These are phyloP conservation scores for Meliscaeva auricollis DNA, from an alignment of 2,888 invertebrate genomes.

Conservation along the genomic window DNA sequence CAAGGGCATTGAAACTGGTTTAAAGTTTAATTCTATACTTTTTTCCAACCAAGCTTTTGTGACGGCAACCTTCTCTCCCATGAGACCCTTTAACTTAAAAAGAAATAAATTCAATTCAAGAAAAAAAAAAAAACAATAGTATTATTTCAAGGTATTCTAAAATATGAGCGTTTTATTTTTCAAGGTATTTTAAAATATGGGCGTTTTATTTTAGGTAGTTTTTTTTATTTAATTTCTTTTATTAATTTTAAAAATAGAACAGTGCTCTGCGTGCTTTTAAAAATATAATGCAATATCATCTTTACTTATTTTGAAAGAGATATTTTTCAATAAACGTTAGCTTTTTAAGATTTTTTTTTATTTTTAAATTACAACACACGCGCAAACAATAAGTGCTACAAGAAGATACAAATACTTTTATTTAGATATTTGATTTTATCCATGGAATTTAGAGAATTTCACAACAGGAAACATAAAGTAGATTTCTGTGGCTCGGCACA, in stretches of 20 bases:
- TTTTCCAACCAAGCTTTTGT: too few species aligned
- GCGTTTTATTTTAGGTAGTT: conserved; percentile 58
- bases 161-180: conserved; percentile 70
- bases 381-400: conserved; percentile 55
- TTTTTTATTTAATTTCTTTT: conserved; percentile 36
- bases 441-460: conserved; percentile 77
- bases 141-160: conserved; percentile 60
- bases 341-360: conserved; percentile 29
- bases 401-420: conserved; percentile 32
- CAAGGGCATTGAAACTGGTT: too few species aligned
- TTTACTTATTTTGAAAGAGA: not conserved
- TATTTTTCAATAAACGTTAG: conserved; percentile 34
- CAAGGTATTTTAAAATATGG: conserved; percentile 61
- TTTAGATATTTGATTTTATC: conserved; percentile 49
- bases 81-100: too few species aligned
- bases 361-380: conserved; percentile 37
- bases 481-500: conserved; percentile 76
- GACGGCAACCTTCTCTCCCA: too few species aligned
- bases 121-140: conserved; percentile 7
- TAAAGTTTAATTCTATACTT: too few species aligned
- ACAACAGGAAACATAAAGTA: conserved; percentile 78
- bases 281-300: conserved; percentile 44
- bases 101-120: too few species aligned
- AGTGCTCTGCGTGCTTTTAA: conserved; percentile 62
- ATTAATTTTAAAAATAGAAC: conserved; percentile 65